phyloP scores from a whole-genome alignment of 1,140 invertebrate genomes.

The Chymomyza costata region DNA sequence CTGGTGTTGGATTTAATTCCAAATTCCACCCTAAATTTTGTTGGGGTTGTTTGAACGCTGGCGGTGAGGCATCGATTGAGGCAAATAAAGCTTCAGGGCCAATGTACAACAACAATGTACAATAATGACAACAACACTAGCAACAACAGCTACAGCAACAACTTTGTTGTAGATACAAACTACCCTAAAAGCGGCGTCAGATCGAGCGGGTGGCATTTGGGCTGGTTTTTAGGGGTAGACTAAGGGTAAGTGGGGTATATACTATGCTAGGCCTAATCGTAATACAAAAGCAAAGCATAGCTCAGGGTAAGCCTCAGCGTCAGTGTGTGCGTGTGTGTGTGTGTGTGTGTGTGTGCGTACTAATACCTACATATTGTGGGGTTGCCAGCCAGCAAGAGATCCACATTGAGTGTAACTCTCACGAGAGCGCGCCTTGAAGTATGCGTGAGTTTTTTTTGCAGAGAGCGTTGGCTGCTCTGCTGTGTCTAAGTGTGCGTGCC shows the following conservation, averaged over 20 bases:
- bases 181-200: constrained; percentile 46
- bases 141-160: constrained; percentile 15
- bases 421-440: constrained; percentile 52
- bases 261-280: neutral
- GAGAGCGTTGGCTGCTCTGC: constrained; percentile 25
- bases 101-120: constrained; percentile 33
- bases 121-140: constrained; percentile 1
- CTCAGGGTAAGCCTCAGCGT: neutral
- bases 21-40: constrained; percentile 58
- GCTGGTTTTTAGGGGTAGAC: constrained; percentile 4
- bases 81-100: constrained; percentile 69
- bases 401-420: too few species aligned
- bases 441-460: constrained; percentile 47
- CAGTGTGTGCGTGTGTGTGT: too few species aligned
- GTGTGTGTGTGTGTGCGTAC: too few species aligned
- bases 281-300: too few species aligned
- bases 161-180: too few species aligned
- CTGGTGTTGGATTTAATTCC: constrained; percentile 34
- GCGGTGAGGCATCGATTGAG: constrained; percentile 60
- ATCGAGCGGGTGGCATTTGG: constrained; percentile 21
- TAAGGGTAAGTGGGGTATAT: neutral
- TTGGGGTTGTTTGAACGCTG: constrained; percentile 34
- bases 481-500: neutral
- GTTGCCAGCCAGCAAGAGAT: too few species aligned
- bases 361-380: too few species aligned